Evolutionary conservation across 2,797 vertebrate genomes (phyloP).

Genomic region (Platalea minor): DNA sequence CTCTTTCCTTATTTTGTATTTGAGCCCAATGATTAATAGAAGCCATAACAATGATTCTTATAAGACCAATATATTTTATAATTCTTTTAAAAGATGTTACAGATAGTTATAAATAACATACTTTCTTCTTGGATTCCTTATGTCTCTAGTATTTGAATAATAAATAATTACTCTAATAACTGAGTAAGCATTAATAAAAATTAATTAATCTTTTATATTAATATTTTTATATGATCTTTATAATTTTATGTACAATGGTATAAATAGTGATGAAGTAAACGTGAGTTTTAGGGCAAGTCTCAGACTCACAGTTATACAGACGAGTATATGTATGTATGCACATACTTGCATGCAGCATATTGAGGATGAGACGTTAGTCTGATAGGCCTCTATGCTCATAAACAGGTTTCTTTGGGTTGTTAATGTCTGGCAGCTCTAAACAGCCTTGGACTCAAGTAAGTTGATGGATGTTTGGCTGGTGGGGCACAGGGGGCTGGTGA

Average conservation of each 20-base stretch:
- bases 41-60: neutral
- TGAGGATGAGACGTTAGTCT: neutral
- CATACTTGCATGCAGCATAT: neutral
- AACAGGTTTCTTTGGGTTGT: neutral
- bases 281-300: neutral
- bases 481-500: neutral
- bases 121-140: neutral
- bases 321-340: neutral
- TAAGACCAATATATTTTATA: neutral
- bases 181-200: neutral
- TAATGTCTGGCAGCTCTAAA: neutral
- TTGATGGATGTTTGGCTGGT: neutral
- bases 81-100: neutral
- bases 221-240: neutral
- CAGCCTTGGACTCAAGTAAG: neutral
- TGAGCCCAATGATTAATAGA: neutral
- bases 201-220: neutral
- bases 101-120: neutral
- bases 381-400: neutral
- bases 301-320: neutral
- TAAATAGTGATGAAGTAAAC: neutral
- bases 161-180: neutral
- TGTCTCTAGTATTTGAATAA: neutral
- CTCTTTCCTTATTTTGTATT: neutral
- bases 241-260: neutral